phyloP scores from a whole-genome alignment of 2,797 vertebrate species.

The Anisognathus igniventris region DNA sequence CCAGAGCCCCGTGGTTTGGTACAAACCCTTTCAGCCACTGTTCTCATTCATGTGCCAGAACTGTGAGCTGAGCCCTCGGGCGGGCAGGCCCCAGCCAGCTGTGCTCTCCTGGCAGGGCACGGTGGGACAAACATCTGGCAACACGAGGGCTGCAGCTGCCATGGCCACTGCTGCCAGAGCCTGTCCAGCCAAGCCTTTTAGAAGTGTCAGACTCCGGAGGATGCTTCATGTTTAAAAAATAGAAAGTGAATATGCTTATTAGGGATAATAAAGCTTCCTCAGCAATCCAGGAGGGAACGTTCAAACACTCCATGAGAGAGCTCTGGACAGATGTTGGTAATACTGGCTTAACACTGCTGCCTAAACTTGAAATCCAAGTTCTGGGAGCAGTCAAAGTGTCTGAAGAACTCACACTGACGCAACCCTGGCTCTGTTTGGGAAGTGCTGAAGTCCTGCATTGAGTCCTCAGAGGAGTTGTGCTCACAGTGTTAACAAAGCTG shows the following conservation, averaged over 20 bases:
- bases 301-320: neutral
- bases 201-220: neutral
- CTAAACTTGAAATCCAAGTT: neutral
- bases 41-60: neutral
- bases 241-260: neutral
- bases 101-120: neutral
- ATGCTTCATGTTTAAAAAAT: neutral
- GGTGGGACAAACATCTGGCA: neutral
- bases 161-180: neutral
- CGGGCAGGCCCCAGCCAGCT: neutral
- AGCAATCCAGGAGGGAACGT: rapidly evolving
- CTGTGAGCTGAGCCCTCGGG: rapidly evolving
- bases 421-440: neutral
- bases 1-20: neutral
- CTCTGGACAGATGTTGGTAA: neutral
- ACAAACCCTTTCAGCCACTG: neutral
- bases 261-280: neutral
- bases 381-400: neutral
- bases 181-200: neutral
- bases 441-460: neutral
- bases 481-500: neutral
- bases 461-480: neutral
- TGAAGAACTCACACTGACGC: neutral
- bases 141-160: neutral
- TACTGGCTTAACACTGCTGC: neutral